Percentiles rank a stretch among this genome's conserved stretches.
phyloP scores from a whole-genome alignment of 1,140 invertebrate genomes.

The Copidosoma floridanum region DNA sequence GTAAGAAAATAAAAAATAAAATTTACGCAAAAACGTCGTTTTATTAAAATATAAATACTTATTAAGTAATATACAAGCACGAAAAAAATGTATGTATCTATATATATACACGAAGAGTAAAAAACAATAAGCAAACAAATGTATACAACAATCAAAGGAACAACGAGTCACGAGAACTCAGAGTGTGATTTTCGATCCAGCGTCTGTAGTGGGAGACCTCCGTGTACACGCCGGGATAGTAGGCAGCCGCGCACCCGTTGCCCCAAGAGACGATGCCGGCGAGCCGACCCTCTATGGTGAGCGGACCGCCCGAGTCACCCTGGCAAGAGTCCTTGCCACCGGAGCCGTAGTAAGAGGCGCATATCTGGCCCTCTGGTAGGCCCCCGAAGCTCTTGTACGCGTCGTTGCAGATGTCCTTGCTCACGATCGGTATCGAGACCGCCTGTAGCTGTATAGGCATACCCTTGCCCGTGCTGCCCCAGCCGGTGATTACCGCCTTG shows the following conservation, averaged over 20 bases:
- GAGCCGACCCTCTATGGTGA: slow-evolving; percentile 37
- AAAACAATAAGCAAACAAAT: too few species aligned
- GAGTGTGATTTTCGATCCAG: slow-evolving; percentile 42
- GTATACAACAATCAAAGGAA: too few species aligned
- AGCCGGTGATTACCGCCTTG: slow-evolving; percentile 46
- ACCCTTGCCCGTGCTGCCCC: slow-evolving; percentile 33
- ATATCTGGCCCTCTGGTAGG: slow-evolving; percentile 45
- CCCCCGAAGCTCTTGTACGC: slow-evolving; percentile 19
- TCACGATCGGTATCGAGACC: slow-evolving; percentile 32
- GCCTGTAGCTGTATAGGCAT: slow-evolving; percentile 21
- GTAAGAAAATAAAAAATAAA: too few species aligned
- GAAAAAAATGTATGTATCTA: too few species aligned
- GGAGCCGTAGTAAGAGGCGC: slow-evolving; percentile 49
- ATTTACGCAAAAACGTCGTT: too few species aligned
- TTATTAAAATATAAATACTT: too few species aligned
- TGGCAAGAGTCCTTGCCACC: slow-evolving; percentile 58
- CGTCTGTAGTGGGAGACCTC: slow-evolving; percentile 46
- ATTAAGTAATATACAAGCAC: too few species aligned
- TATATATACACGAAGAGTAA: too few species aligned
- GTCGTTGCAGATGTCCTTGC: slow-evolving; percentile 26
- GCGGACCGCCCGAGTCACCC: slow-evolving; percentile 49
- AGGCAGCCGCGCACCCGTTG: slow-evolving; percentile 54
- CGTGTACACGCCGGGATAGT: slow-evolving; percentile 58
- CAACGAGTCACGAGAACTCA: neutral
- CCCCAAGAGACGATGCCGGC: slow-evolving; percentile 62